Percentiles rank a stretch among this genome's conserved stretches.
Evolutionary conservation across 2,113 vertebrate species (phyloP).

Genomic region (Dermatemys mawii): DNA sequence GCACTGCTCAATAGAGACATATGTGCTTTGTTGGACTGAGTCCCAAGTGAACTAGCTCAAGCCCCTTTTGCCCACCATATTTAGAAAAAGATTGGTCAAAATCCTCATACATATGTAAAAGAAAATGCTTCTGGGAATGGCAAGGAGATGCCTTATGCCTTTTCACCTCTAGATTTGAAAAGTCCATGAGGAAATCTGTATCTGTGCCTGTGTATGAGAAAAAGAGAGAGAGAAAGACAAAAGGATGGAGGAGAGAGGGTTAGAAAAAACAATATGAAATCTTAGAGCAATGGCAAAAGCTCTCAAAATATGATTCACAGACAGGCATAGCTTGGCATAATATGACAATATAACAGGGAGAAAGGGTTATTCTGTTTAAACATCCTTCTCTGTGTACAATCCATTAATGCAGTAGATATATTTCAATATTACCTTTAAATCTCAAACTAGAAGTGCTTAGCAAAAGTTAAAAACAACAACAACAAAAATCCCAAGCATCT

Average conservation of each 20-base stretch:
- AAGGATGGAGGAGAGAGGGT: neutral
- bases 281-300: neutral
- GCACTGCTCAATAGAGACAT: neutral
- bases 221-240: neutral
- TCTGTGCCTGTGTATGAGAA: neutral
- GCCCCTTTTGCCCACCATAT: neutral
- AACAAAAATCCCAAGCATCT: neutral
- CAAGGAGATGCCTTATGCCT: neutral
- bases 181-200: neutral
- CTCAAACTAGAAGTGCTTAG: slow-evolving; percentile 3
- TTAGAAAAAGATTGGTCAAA: neutral
- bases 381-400: neutral
- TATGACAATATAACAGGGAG: neutral
- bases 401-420: neutral
- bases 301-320: neutral
- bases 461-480: neutral
- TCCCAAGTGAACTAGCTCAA: neutral
- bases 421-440: slow-evolving; percentile 44
- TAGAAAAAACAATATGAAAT: neutral
- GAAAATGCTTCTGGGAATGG: neutral
- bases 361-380: slow-evolving; percentile 12
- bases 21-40: fast-evolving
- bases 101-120: neutral
- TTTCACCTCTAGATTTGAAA: neutral
- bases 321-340: neutral